Evolutionary conservation across 2,797 vertebrate genomes (phyloP), one percentile per base, ranked within the genome.

Genomic region (Gadopsis bispinosus): DNA sequence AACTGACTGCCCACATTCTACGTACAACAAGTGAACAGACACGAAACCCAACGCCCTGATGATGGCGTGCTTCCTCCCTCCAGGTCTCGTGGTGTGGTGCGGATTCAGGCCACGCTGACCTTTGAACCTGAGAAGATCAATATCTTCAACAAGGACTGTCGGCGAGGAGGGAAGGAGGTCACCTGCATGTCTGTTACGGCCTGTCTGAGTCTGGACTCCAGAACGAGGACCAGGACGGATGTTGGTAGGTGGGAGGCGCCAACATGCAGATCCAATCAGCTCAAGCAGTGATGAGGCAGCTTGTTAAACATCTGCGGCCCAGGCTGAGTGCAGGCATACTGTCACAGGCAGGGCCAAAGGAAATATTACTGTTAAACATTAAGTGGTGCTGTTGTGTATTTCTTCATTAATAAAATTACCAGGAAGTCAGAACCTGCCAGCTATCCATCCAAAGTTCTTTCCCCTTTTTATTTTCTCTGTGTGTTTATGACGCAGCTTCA

Each of bases 71-170:
- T 56, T 5, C 26, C 6, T 69, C 55, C 55, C 62, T 37, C 0
- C 91, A 99, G 98, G 98, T 97, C 97, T 73, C 97, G 97, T 8
- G 96, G 95, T 0, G 96, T 99, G 29, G 92, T 99, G 19, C 95
- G 83, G 76, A 91, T 99, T 87, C 94, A 97, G 0, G 89, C 96
- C 83, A 94, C 89, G 63, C 89, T 98, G 73, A 91, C 71, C 78
- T 99, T 99, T 5, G 96, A 99, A 89, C 98, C 98, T 0, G 37
- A 96, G 83, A 99, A 97, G 90, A 96, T 99, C 85, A 98, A 98
- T 80, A 91, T 98, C 85, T 99, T 99, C 80, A 96, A 96, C 93
- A 97, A 97, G 83, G 96, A 98, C 92, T 99, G 98, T 80, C 78
- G 72, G 59, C 91, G 97, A 62, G 96, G 92, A 0, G 97, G 97